Conservation (phyloP, 2,113 vertebrate genomes). For the Varanus komodoensis region DNA sequence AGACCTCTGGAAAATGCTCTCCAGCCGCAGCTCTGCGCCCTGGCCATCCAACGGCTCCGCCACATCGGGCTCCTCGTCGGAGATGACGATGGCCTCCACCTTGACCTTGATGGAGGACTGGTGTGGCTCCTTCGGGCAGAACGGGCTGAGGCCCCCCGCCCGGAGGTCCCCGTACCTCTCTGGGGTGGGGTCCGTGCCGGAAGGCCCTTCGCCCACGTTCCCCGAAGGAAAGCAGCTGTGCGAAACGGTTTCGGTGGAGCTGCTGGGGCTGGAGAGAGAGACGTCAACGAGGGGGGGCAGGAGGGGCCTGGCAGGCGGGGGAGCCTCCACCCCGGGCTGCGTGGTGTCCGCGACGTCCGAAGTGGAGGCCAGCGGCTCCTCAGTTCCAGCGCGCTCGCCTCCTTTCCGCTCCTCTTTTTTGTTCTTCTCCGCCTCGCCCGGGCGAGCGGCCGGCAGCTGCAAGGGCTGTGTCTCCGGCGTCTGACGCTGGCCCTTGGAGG, state of each 20-base stretch:
- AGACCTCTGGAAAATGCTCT: conserved; percentile 51
- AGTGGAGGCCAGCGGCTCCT: conserved; percentile 35
- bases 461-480: conserved; percentile 29
- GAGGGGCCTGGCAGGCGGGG: conserved; percentile 40
- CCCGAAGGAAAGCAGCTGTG: conserved; percentile 58
- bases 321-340: conserved; percentile 87
- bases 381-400: conserved; percentile 6
- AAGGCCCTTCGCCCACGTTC: conserved; percentile 30
- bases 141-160: conserved; percentile 51
- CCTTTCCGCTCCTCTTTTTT: conserved; percentile 36
- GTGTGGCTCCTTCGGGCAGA: conserved; percentile 39
- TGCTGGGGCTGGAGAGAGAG: conserved; percentile 87
- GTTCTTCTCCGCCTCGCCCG: conserved; percentile 52
- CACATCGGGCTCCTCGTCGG: conserved; percentile 86
- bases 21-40: conserved; percentile 46
- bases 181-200: conserved; percentile 47
- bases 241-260: conserved; percentile 83
- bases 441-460: not conserved
- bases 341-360: conserved; percentile 88
- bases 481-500: conserved; percentile 42
- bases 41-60: conserved; percentile 38
- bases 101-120: conserved; percentile 76
- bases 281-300: conserved; percentile 51
- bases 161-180: conserved; percentile 62
- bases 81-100: conserved; percentile 93